A percentile compares a stretch with the other conserved stretches of the same genome.
phyloP scores from a whole-genome alignment of 2,888 invertebrate species.

The Lissocephala sabroskyi region DNA sequence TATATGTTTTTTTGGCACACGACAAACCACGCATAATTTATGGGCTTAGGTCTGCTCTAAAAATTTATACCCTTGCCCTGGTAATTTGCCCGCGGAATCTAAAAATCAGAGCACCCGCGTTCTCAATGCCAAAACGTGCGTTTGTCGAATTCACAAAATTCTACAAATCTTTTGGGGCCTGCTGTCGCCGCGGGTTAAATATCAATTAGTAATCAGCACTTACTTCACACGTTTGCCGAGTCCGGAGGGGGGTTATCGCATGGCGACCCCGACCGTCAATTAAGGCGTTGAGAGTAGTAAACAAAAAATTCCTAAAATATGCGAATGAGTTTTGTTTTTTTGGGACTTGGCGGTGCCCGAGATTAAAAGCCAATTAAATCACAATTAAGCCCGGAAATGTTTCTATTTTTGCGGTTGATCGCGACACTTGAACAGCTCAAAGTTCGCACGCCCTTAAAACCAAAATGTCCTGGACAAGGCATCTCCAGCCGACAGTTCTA shows the following conservation, averaged over 20 bases:
- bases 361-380: constrained; percentile 31
- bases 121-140: too few species aligned
- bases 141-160: too few species aligned
- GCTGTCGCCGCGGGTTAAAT: constrained; percentile 22
- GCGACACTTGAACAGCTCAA: constrained; percentile 10
- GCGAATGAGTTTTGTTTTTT: background rate
- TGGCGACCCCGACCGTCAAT: constrained; percentile 8
- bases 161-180: background rate
- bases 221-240: constrained; percentile 49
- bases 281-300: constrained; percentile 19
- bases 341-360: background rate
- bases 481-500: too few species aligned
- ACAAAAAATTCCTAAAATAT: background rate
- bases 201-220: constrained; percentile 42
- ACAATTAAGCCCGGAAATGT: constrained; percentile 22
- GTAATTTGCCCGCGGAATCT: constrained; percentile 5
- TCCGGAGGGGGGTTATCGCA: constrained; percentile 33
- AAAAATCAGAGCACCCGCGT: constrained; percentile 46
- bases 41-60: constrained; percentile 7
- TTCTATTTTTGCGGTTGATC: constrained; percentile 54
- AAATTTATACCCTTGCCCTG: background rate
- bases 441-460: constrained; percentile 31
- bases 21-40: constrained; percentile 53
- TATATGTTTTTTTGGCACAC: constrained; percentile 45
- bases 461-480: constrained; percentile 41